phyloP scores from a whole-genome alignment of 2,888 invertebrate genomes.

The Phasia obesa region DNA sequence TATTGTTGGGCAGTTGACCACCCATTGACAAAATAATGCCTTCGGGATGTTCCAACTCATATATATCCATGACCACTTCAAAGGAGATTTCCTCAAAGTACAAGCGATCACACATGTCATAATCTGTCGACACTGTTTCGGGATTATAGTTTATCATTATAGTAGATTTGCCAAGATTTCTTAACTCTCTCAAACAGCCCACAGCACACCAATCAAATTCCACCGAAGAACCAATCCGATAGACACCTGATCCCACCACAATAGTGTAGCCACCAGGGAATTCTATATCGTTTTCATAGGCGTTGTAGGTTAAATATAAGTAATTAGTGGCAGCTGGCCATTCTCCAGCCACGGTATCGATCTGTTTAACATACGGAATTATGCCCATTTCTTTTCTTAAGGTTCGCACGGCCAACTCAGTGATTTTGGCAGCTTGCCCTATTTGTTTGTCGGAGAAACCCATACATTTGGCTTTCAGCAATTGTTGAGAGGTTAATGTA shows the following conservation, averaged over 20 bases:
- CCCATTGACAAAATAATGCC: conserved; percentile 99
- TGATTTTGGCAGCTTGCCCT: conserved; percentile 92
- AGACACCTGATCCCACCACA: conserved; percentile 97
- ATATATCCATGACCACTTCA: conserved; percentile 99
- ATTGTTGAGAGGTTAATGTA: conserved; percentile 85
- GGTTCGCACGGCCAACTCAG: conserved; percentile 91
- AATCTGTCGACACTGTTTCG: conserved; percentile 99
- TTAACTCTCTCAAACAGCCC: conserved; percentile 95
- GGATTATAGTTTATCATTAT: conserved; percentile 99
- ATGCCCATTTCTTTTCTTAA: conserved; percentile 90
- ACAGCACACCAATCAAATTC: conserved; percentile 99
- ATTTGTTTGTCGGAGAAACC: conserved; percentile 99
- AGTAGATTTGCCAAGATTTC: conserved; percentile 93
- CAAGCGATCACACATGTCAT: conserved; percentile 98
- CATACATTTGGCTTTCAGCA: conserved; percentile 92
- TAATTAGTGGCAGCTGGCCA: conserved; percentile 99
- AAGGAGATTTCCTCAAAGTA: conserved; percentile 99
- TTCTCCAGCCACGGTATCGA: conserved; percentile 99
- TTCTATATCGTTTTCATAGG: conserved; percentile 90
- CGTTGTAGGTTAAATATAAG: conserved; percentile 98
- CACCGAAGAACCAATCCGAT: conserved; percentile 98
- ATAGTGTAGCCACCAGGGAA: conserved; percentile 91
- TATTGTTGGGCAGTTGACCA: conserved; percentile 99
- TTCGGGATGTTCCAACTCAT: conserved; percentile 94
- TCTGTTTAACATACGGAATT: conserved; percentile 95